These are phyloP conservation scores for Eunapius fragilis DNA, from an alignment of 37 sponge, comb jelly and placozoan genomes.

Conservation along the genomic window DNA sequence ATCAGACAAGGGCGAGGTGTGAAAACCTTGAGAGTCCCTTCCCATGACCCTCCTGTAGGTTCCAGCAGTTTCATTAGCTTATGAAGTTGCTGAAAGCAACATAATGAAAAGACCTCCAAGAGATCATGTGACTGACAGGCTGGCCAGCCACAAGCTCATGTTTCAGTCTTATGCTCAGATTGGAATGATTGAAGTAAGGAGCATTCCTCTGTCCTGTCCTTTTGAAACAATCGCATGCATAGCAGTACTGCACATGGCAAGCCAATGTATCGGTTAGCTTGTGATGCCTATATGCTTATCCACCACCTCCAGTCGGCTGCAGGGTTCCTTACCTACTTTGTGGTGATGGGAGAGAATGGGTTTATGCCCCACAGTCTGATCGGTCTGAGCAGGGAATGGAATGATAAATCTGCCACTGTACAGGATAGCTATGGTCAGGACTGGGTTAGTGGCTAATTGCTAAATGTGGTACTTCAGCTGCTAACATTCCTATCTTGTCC, in stretches of 20 bases:
- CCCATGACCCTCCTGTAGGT: conserved; percentile 3
- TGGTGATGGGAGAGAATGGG: conserved; percentile 85
- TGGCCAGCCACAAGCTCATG: conserved; percentile 55
- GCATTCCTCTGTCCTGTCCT: no score
- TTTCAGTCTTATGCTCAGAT: conserved; percentile 74
- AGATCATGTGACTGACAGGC: conserved; percentile 53
- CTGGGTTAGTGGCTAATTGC: conserved; percentile 47
- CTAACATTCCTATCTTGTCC: no score
- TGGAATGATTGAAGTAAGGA: conserved; percentile 70
- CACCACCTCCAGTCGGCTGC: conserved; percentile 53
- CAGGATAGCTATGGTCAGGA: conserved; percentile 77
- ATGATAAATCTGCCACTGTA: conserved; percentile 43
- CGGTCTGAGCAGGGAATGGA: conserved; percentile 62
- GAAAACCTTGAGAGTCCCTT: not conserved
- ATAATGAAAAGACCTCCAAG: conserved; percentile 77
- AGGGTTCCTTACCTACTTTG: conserved; percentile 87
- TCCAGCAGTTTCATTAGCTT: conserved; percentile 87
- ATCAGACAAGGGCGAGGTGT: not conserved
- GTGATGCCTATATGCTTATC: not conserved
- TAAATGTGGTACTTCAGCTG: not conserved
- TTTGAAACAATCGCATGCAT: no score
- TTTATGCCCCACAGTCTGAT: conserved; percentile 55
- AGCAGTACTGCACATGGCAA: no score
- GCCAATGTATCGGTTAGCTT: no score
- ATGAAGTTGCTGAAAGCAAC: conserved; percentile 84